Evolutionary conservation across 2,113 vertebrate species (phyloP), one percentile per base, ranked within the genome.

Genomic region (Guaruba guarouba): DNA sequence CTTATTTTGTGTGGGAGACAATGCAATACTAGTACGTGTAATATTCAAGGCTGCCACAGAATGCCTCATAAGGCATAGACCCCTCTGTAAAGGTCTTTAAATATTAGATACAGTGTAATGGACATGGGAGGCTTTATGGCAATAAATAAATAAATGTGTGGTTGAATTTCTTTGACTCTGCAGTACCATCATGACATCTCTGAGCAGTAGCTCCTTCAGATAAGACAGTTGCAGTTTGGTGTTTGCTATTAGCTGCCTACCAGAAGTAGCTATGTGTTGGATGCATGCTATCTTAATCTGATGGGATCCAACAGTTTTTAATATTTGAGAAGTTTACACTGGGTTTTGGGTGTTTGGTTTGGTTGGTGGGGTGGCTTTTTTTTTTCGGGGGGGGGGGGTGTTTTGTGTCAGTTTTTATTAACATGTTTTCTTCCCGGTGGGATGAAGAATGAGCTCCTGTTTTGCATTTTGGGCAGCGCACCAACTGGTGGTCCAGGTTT

Each of bases 1-100:
- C 81, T 88, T 82, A 22, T 86, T 96, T 93, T 80, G 67, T 64
- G 75, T 78, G 70, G 86, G 83, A 88, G 75, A 82, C 33, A 33
- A 69, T 66, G 82, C 95, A 83, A 61, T 68, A 75, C 37, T 66
- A n/a, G 27, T 74, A 61, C 23, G 12, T 86, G 67, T 33, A 35
- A 9, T 54, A 44, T 64, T 87, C 49, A 83, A 54, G 89, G 59
- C 71, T 92, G 79, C 44, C 89, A 92, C 66, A 70, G 73, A 94
- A 48, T 71, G n/a, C 29, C 33, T 69, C 10, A 4, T 69, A 57
- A 70, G 81, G 88, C 67, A 73, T n/a, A 54, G 29, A 46, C 8
- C 8, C 39, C 17, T 23, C 62, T 1, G 0, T 20, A 27, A 92
- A 82, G n/a, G 35, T 16, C 1, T 0, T 11, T 66, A 70, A 86